These are phyloP conservation scores for Tortricodes alternella DNA, from an alignment of 2,888 invertebrate species.

Conservation along the genomic window DNA sequence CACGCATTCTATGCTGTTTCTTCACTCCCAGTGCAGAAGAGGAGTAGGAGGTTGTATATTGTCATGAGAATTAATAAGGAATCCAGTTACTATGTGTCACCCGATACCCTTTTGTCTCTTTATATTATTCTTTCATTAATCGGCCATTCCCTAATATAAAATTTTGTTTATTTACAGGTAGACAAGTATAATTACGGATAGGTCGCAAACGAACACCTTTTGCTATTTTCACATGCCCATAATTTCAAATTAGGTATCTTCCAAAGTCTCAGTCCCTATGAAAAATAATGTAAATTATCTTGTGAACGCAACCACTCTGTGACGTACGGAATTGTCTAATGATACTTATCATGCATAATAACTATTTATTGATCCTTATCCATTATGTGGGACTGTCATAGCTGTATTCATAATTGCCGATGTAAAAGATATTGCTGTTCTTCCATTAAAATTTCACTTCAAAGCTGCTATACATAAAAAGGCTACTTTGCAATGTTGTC, in stretches of 20 bases:
- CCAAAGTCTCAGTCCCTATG: conserved; percentile 43
- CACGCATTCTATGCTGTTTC: no score
- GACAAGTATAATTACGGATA: conserved; percentile 44
- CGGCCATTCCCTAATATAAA: no score
- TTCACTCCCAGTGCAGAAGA: no score
- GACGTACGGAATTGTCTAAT: conserved; percentile 35
- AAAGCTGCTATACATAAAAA: background rate
- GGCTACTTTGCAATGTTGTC: background rate
- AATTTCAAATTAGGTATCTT: conserved; percentile 57
- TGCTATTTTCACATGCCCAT: conserved; percentile 51
- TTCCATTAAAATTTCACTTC: conserved; percentile 18
- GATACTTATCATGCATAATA: conserved; percentile 27
- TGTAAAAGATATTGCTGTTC: conserved; percentile 1
- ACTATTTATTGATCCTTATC: conserved; percentile 22
- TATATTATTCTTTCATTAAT: no score
- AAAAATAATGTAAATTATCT: conserved; percentile 2
- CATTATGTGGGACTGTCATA: conserved; percentile 18
- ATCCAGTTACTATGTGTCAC: no score
- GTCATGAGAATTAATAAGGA: no score
- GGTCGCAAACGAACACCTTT: conserved; percentile 36
- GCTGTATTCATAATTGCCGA: conserved; percentile 1
- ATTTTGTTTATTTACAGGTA: conserved; percentile 59
- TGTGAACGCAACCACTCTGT: conserved; percentile 13
- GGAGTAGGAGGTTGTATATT: no score
- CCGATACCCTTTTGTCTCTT: no score